Base-by-base conservation (phyloP, 1,140 invertebrate genomes). In the Ceratina australensis region DNA sequence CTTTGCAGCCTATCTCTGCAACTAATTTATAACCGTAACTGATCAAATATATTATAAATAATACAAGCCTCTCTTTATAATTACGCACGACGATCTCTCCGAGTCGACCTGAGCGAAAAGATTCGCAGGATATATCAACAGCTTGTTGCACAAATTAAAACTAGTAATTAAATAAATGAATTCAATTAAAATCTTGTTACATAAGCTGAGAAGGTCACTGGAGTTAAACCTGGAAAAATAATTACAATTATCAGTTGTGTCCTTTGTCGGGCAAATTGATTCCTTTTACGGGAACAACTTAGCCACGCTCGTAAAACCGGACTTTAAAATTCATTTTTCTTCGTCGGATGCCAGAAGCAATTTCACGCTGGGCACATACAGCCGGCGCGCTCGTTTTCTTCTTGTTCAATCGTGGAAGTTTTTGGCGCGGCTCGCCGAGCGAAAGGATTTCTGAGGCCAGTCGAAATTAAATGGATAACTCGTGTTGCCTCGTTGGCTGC, bases 391-490 rank as follows among this genome's bases (percentile, higher is more conserved):
- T 15, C 16, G 20, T 47, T 59, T 42, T 26, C 33, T 47, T 52
- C 13, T 71, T 22, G 16, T 59, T 26, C 54, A 4, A 59, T 47
- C 10, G 54, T 8, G 20, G 24, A 47, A 59, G 28, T 26, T 59
- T 71, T 59, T 47, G 68, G 56, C 20, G 24, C 20, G 54, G 57
- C 28, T 33, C 24, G 24, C 0, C 22, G 18, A 0, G 7, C 15
- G 10, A 63, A 42, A 42, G 33, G 33, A 42, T 42, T 42, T 42
- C 33, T 42, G 10, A 42, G 33, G 33, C 33, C 33, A 42, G 33
- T 22, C 65, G 47, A 49, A 28, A 24, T 67, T 54, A 72, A 72
- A 72, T 72, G 71, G 47, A 71, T 49, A 63, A 72, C 20, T 72
- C 71, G 59, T 63, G 71, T 72, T 52, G 24, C 63, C 47, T 15